Evolutionary conservation across 2,797 vertebrate species (phyloP).

Genomic region (Pristis pectinata): DNA sequence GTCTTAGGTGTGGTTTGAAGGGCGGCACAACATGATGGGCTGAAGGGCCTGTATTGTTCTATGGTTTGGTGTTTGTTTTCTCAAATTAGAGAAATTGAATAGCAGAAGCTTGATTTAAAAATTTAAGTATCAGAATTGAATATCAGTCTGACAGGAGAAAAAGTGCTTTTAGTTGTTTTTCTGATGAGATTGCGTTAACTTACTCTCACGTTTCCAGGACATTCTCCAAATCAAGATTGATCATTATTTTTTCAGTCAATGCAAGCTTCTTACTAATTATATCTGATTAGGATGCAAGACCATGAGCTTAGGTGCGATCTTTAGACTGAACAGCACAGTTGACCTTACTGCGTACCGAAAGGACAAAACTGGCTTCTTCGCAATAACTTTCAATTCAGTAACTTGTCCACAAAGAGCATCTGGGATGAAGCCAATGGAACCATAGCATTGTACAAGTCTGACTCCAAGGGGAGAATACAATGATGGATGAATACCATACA

Average conservation of each 20-base stretch:
- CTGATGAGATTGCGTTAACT: too few species aligned
- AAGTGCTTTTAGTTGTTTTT: neutral
- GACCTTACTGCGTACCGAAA: neutral
- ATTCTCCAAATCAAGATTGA: neutral
- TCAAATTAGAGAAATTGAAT: neutral
- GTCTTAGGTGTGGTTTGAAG: too few species aligned
- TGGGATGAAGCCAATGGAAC: too few species aligned
- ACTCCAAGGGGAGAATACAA: neutral
- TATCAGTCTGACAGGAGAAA: neutral
- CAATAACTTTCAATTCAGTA: neutral
- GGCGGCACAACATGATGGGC: too few species aligned
- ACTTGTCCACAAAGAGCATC: neutral
- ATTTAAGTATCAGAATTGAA: neutral
- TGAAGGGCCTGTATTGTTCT: too few species aligned
- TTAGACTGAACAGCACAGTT: neutral
- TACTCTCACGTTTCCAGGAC: neutral
- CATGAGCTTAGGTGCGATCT: neutral
- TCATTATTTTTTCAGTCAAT: constrained; percentile 2
- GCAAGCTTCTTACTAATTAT: neutral
- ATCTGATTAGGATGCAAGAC: neutral
- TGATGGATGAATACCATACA: too few species aligned
- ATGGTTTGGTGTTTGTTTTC: neutral
- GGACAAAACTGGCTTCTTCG: neutral
- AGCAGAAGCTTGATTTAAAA: neutral
- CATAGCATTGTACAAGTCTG: neutral